Base-by-base conservation (phyloP, 1,140 invertebrate species). In the Babylonia areolata region DNA sequence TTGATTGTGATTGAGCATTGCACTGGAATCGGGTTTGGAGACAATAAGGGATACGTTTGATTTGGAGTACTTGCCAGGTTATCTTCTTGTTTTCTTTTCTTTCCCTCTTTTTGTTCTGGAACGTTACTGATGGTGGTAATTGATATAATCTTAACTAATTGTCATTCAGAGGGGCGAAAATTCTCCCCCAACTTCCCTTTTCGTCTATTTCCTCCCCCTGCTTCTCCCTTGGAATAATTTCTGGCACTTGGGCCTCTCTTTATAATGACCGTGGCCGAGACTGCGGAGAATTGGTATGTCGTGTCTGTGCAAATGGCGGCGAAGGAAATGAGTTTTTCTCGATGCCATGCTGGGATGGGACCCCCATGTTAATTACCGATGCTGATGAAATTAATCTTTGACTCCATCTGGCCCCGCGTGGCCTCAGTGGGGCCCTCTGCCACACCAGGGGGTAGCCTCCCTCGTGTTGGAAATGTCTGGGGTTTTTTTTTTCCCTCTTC, bases 321-420 rank as follows among this genome's bases (percentile, higher is more conserved):
- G 64, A 33, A 69, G 82, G 82, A 84, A 84, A 84, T 84, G 82
- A 84, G 82, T 73, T 84, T 84, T 84, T 46, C 82, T 75, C 39
- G 64, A 84, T 73, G 71, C 40, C 64, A n/a, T 71, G 82, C 82
- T 73, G 82, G 35, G 82, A 17, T 46, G 40, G 58, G 82, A 23
- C 81, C 82, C 64, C 54, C n/a, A 9, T 84, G 64, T 84, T 84
- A 84, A 84, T 84, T 84, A 84, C 64, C 33, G 17, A 6, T 84
- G 82, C 82, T 84, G 82, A 84, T 84, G 82, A 84, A 84, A 84
- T 84, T 84, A 84, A 84, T 84, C 82, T 84, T 69, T 84, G 82
- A 84, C 82, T 84, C 82, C 82, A 73, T 84, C 64, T 73, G 82
- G 82, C 64, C 82, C 31, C 15, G 12, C 58, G 15, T 64, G 33